phyloP scores from a whole-genome alignment of 2,797 vertebrate species.

The Danio choprae region DNA sequence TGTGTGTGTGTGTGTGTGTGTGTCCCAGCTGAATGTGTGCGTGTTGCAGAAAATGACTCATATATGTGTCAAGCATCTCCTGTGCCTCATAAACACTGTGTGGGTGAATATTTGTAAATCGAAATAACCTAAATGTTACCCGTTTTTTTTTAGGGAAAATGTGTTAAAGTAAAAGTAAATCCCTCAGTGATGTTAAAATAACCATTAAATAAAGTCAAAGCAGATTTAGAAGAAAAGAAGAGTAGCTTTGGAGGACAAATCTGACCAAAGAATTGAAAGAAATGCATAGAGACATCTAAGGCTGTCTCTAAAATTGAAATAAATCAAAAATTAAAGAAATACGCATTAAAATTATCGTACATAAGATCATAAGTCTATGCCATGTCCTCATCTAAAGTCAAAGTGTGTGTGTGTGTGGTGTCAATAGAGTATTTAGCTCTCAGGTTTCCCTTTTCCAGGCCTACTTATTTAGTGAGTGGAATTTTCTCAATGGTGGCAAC shows the following conservation, averaged over 20 bases:
- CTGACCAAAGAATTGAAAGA: neutral
- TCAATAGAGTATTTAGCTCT: conserved; percentile 26
- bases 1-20: conserved; percentile 2
- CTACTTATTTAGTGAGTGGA: conserved; percentile 39
- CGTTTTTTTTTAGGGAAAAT: neutral
- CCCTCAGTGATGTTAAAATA: neutral
- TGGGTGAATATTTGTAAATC: neutral
- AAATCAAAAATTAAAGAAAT: neutral
- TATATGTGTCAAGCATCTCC: conserved; percentile 17
- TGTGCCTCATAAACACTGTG: conserved; percentile 17
- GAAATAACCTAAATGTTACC: neutral
- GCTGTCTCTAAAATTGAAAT: neutral
- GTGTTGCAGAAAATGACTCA: conserved; percentile 33
- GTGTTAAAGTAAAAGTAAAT: neutral
- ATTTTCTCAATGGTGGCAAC: conserved; percentile 41
- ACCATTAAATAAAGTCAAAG: neutral
- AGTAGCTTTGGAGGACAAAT: neutral
- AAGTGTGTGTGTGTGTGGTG: neutral
- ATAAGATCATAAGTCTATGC: neutral
- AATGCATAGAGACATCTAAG: neutral
- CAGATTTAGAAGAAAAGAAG: neutral
- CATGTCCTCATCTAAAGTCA: neutral
- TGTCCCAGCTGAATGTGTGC: conserved; percentile 8
- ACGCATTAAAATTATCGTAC: neutral
- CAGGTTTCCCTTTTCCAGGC: neutral